A percentile compares a stretch with the other conserved stretches of the same genome.
These are phyloP conservation scores for Papilio elwesi DNA, from an alignment of 2,888 invertebrate species.

Conservation along the genomic window DNA sequence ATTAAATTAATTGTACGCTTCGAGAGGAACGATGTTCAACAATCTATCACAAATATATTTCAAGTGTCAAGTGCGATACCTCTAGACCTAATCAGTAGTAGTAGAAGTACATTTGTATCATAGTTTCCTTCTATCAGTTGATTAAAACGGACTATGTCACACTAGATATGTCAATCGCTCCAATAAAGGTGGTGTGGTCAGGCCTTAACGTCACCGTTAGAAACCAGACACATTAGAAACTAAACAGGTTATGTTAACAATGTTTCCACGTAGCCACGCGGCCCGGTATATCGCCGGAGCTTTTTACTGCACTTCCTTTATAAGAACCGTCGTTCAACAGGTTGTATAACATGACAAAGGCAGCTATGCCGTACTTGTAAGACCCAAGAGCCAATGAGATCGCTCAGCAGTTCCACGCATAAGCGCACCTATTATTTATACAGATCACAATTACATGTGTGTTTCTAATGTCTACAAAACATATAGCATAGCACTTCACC, in stretches of 20 bases:
- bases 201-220: conserved; percentile 33
- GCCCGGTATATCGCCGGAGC: background rate
- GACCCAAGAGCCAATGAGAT: background rate
- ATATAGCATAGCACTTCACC: too few relatives aligned
- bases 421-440: background rate
- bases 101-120: too few relatives aligned
- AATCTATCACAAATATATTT: too few relatives aligned
- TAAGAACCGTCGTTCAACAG: conserved; percentile 21
- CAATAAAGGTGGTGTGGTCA: conserved; percentile 1
- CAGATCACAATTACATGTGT: background rate
- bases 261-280: conserved; percentile 14
- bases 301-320: conserved; percentile 22
- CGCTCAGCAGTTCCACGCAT: background rate
- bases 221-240: conserved; percentile 34
- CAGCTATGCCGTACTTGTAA: background rate
- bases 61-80: too few relatives aligned
- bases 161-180: background rate
- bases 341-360: conserved; percentile 15
- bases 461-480: background rate
- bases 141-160: background rate
- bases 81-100: too few relatives aligned
- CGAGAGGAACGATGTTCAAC: too few relatives aligned
- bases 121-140: too few relatives aligned
- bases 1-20: too few relatives aligned
- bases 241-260: conserved; percentile 39